Conservation (phyloP, 1,140 invertebrate species). For the Cryptotermes secundus region DNA sequence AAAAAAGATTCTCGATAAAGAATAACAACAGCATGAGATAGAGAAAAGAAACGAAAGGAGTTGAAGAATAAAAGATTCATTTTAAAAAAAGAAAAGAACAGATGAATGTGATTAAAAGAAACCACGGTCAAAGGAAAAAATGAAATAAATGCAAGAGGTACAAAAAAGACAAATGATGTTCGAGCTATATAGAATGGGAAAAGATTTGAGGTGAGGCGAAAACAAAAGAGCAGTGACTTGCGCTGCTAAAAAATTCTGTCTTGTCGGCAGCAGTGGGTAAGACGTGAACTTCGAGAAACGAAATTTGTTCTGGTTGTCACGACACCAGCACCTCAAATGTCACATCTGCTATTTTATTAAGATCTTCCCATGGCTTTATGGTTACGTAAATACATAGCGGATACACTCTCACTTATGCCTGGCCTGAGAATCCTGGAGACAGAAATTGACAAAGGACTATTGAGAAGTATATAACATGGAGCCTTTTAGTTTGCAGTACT, state of each 20-base stretch:
- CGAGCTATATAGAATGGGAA: slow-evolving; percentile 12
- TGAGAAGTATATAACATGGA: too few species aligned
- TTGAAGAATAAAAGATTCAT: slow-evolving; percentile 15
- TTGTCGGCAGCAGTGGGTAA: background rate
- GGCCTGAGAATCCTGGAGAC: too few species aligned
- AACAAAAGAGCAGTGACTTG: background rate
- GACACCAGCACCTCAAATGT: too few species aligned
- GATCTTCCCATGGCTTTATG: too few species aligned
- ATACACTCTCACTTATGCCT: too few species aligned
- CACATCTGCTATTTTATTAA: too few species aligned
- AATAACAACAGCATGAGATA: slow-evolving; percentile 1
- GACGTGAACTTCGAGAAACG: background rate
- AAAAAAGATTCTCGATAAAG: slow-evolving; percentile 20
- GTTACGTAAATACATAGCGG: too few species aligned
- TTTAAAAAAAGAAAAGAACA: slow-evolving; percentile 10
- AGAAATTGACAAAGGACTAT: too few species aligned
- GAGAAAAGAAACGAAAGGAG: slow-evolving; percentile 7
- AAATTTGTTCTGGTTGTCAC: too few species aligned
- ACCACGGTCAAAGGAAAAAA: slow-evolving; percentile 15
- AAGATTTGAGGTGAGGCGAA: slow-evolving; percentile 1
- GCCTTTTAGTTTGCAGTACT: too few species aligned
- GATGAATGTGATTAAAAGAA: slow-evolving; percentile 18
- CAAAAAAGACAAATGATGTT: slow-evolving; percentile 8
- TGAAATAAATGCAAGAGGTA: slow-evolving; percentile 12
- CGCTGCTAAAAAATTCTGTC: background rate